phyloP scores from a whole-genome alignment of 2,113 vertebrate genomes.

The Pogona vitticeps region DNA sequence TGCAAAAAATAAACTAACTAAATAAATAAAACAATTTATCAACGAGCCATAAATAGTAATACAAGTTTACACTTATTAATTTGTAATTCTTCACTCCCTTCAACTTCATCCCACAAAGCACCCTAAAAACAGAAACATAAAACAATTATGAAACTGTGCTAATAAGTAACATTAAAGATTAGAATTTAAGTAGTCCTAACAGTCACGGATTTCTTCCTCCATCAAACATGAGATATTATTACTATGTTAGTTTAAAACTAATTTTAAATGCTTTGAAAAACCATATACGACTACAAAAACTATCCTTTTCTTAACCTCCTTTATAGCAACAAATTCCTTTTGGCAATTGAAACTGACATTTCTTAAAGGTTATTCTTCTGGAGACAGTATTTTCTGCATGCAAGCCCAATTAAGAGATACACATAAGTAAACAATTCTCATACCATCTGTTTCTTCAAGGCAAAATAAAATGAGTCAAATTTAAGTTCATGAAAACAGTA shows the following conservation, averaged over 20 bases:
- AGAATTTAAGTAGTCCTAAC: not conserved
- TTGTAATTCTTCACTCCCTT: too few relatives aligned
- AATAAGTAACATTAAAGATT: not conserved
- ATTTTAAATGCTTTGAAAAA: not conserved
- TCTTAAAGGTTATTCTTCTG: not conserved
- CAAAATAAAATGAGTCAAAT: not conserved
- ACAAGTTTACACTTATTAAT: too few relatives aligned
- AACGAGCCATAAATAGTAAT: too few relatives aligned
- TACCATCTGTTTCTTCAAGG: not conserved
- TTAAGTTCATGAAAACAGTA: not conserved
- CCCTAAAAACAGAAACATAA: too few relatives aligned
- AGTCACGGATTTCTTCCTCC: not conserved
- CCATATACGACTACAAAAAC: not conserved
- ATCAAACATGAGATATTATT: not conserved
- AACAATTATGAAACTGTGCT: not conserved
- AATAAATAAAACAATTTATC: too few relatives aligned
- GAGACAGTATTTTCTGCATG: not conserved
- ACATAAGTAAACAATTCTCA: not conserved
- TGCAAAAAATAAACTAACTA: too few relatives aligned
- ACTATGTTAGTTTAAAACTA: not conserved
- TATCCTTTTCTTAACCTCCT: not conserved
- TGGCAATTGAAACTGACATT: not conserved
- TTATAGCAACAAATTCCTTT: fast-evolving
- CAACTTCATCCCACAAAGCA: too few relatives aligned
- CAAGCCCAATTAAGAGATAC: not conserved